Evolutionary conservation across 1,140 invertebrate genomes (phyloP).

Genomic region (Medauroidea extradentata): DNA sequence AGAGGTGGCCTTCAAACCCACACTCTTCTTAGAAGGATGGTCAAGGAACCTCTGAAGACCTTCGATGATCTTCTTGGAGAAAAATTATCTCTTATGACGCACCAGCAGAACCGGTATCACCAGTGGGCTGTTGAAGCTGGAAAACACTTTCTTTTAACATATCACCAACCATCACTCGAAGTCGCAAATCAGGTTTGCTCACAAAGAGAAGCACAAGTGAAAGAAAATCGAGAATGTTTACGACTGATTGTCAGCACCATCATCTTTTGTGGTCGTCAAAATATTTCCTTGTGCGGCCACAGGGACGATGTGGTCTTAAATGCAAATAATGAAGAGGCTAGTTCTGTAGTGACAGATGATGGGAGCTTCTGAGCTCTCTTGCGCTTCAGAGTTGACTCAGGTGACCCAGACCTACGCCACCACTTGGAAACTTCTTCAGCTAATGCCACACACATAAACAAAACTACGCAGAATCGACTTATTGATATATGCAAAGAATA

Average conservation of each 20-base stretch:
- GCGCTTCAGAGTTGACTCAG: constrained; percentile 23
- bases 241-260: constrained; percentile 24
- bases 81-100: no score
- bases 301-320: constrained; percentile 23
- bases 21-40: no score
- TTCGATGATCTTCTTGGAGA: no score
- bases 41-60: no score
- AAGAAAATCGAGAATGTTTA: constrained; percentile 28
- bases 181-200: constrained; percentile 12
- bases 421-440: constrained; percentile 27
- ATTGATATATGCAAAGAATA: constrained; percentile 27
- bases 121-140: constrained; percentile 20
- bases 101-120: no score
- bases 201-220: constrained; percentile 13
- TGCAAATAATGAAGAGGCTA: neutral
- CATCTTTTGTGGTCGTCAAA: constrained; percentile 29
- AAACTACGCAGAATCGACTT: constrained; percentile 32
- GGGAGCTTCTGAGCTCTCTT: constrained; percentile 33
- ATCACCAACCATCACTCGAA: constrained; percentile 14
- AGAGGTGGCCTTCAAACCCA: no score
- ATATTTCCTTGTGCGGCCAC: constrained; percentile 29
- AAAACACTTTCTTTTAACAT: constrained; percentile 21
- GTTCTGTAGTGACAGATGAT: constrained; percentile 18
- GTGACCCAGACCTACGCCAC: constrained; percentile 21
- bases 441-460: constrained; percentile 32